Base-by-base conservation (phyloP, 2,797 vertebrate genomes). In the Pangasius larnaudii region DNA sequence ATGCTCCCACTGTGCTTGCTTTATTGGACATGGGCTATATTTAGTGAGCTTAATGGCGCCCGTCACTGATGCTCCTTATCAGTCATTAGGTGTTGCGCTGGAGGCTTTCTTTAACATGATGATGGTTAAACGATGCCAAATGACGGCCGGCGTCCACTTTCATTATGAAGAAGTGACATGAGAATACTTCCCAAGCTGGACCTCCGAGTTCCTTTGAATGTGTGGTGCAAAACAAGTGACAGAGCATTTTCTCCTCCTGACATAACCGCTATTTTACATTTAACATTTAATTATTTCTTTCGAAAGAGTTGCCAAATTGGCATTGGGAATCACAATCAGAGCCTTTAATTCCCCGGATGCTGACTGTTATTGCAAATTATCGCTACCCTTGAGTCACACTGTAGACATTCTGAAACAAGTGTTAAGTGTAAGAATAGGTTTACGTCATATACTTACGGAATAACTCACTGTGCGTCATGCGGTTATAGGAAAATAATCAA, bases 51-150 rank as follows among this genome's bases (percentile, higher is more conserved):
- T 72, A 85, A 77, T 81, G 30, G 56, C 1, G 14, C 10, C 18
- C 58, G n/a, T 22, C 51, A 19, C n/a, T 58, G 59, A 53, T 46
- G 36, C 67, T 49, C 78, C 49, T 78, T 1, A 36, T 51, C 56
- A 10, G 39, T 83, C 63, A 85, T 88, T 82, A 63, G 67, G 19
- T 69, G 82, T 82, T 90, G 67, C 85, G 59, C 78, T 10, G 33
- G 39, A 53, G 1, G 1, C 42, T 61, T 86, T 36, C 49, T 82
- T 69, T 46, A 79, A 51, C 49, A 78, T 36, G 33, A 36, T 14
- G 79, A 49, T 79, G 22, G 36, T 78, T 86, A 74, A 85, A 83
- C 82, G 39, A 39, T 27, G 67, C 27, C 84, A 69, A 82, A 85
- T 85, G n/a, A 36, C 14, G 18, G 27, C 46, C 56, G 61, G 27